A percentile compares a stretch with the other conserved stretches of the same genome.
phyloP scores from a whole-genome alignment of 2,888 invertebrate genomes.

The Coecobrya sp. region DNA sequence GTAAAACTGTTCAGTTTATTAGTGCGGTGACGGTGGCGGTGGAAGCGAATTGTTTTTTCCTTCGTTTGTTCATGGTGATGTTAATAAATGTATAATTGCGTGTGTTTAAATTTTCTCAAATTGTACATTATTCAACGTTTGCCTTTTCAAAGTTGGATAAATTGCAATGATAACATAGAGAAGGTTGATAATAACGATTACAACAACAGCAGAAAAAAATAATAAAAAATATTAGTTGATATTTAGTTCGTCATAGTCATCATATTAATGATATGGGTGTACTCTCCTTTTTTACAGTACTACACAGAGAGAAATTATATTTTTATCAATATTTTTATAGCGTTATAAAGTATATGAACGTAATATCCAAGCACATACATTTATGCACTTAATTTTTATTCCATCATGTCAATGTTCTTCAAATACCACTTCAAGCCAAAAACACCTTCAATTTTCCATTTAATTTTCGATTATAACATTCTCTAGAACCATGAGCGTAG shows the following conservation, averaged over 20 bases:
- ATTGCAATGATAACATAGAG: slow-evolving; percentile 36
- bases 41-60: slow-evolving; percentile 47
- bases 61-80: slow-evolving; percentile 17
- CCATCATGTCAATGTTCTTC: slow-evolving; percentile 51
- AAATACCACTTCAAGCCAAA: slow-evolving; percentile 22
- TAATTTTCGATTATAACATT: slow-evolving; percentile 50
- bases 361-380: neutral
- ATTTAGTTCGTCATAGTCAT: slow-evolving; percentile 45
- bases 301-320: neutral
- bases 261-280: slow-evolving; percentile 45
- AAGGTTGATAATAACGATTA: slow-evolving; percentile 23
- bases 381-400: slow-evolving; percentile 37
- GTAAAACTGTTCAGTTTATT: slow-evolving; percentile 44
- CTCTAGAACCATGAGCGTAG: neutral
- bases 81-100: slow-evolving; percentile 49
- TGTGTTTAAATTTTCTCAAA: slow-evolving; percentile 14
- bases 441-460: slow-evolving; percentile 56
- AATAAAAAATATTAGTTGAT: neutral
- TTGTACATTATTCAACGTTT: slow-evolving; percentile 14
- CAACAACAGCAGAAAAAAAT: no score
- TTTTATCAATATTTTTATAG: slow-evolving; percentile 16
- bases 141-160: neutral
- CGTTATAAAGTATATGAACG: neutral
- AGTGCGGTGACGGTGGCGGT: slow-evolving; percentile 15
- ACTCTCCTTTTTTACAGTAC: neutral